Conservation (phyloP, 2,113 vertebrate genomes). For the Istiophorus platypterus region DNA sequence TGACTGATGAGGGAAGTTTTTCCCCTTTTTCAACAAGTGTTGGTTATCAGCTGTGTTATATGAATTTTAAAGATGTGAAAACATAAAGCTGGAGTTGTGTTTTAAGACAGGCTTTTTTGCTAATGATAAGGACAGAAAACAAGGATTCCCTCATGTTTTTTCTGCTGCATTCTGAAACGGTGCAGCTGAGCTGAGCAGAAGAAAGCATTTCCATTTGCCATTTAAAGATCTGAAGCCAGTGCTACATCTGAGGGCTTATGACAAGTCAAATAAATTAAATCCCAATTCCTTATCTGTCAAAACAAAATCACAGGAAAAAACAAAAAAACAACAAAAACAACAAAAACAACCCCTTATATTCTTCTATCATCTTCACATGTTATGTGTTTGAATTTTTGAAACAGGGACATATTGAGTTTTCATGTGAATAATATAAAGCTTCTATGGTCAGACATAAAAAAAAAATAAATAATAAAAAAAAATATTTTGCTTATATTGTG, state of each 20-base stretch:
- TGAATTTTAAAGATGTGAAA: neutral
- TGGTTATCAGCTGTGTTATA: neutral
- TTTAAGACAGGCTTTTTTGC: neutral
- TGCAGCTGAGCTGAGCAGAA: slow-evolving; percentile 24
- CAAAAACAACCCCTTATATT: no score
- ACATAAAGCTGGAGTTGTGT: neutral
- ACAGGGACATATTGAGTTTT: neutral
- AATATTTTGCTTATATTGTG: neutral
- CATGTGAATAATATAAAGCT: neutral
- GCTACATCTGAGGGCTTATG: neutral
- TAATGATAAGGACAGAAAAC: neutral
- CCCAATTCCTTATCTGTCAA: slow-evolving; percentile 24
- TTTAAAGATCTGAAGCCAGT: slow-evolving; percentile 28
- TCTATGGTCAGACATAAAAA: neutral
- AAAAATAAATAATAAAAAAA: no score
- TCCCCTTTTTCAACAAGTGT: neutral
- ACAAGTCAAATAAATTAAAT: slow-evolving; percentile 44
- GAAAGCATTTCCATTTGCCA: slow-evolving; percentile 16
- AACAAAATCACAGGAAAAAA: slow-evolving; percentile 28
- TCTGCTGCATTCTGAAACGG: neutral
- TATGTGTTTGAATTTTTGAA: neutral
- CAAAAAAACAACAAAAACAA: neutral
- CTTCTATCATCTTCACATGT: neutral
- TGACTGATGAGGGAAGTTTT: neutral
- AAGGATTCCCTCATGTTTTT: neutral